Base-by-base conservation (phyloP, 2,797 vertebrate genomes). In the Rousettus madagascariensis region DNA sequence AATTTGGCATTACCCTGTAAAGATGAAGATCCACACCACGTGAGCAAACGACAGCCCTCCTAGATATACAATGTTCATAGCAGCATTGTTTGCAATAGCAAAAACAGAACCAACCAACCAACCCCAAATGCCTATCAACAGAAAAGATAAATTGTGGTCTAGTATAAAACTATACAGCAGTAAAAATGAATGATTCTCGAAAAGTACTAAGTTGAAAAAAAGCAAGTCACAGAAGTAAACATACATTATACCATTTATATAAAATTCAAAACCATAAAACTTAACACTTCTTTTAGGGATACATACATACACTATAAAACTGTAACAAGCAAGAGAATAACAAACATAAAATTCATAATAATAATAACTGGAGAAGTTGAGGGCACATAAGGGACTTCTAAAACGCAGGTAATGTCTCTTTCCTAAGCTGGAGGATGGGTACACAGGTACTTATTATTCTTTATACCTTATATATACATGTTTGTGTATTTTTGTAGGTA, bases 191-290 rank as follows among this genome's bases (percentile, higher is more conserved):
- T 82, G 68, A 71, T 22, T 69, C 69, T 57, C 22, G 41, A 63
- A 91, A 97, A 86, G 55, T 36, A 75, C 51, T 74, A 95, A 57
- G 51, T 7, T 63, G 17, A 79, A 87, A 68, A 68, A 95, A 90
- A 83, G 30, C 53, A 86, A 86, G 53, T 87, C 85, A 92, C 24
- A 96, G 36, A 96, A 82, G 30, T 78, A 82, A 93, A 87, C 49
- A 89, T 46, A 89, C 36, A 69, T 75, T 93, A 85, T 66, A 28
- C 10, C 28, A 92, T 89, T 93, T 95, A 91, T 92, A 95, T 92
- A 97, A 94, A 97, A 94, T 95, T 92, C 80, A 92, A 95, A 97
- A 96, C 74, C 78, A 92, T 17, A 95, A 93, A 96, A 96, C 30
- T 95, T 93, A 95, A 90, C 78, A 86, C 63, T 89, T 77, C 46